phyloP scores from a whole-genome alignment of 2,113 vertebrate species.

The Pteruthius melanotis region DNA sequence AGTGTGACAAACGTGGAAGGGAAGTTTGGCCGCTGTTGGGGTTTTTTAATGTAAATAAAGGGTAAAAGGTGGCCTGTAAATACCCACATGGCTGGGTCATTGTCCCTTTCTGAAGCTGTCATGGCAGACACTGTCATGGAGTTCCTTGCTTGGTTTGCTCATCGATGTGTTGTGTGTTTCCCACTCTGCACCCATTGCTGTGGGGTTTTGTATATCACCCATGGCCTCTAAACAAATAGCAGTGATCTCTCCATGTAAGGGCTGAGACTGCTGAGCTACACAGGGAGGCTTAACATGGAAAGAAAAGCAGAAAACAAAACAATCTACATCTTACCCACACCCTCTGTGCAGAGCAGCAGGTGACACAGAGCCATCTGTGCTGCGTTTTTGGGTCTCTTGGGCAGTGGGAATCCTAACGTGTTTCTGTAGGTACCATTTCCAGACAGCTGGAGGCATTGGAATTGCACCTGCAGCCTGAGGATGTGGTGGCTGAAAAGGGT shows the following conservation, averaged over 20 bases:
- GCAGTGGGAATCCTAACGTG: neutral
- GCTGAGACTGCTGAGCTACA: neutral
- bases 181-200: neutral
- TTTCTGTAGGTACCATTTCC: neutral
- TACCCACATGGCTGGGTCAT: accelerated
- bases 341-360: neutral
- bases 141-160: neutral
- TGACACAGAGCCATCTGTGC: neutral
- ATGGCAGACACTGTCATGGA: accelerated
- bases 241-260: neutral
- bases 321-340: neutral
- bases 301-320: neutral
- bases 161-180: neutral
- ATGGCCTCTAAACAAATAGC: neutral
- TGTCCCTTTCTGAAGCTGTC: neutral
- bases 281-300: neutral
- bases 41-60: neutral
- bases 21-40: neutral
- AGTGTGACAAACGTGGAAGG: neutral
- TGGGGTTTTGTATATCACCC: neutral
- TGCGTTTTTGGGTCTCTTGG: neutral
- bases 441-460: neutral
- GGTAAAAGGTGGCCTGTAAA: neutral
- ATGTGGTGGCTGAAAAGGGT: neutral
- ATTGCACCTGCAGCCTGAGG: neutral